phyloP scores from a whole-genome alignment of 2,113 vertebrate genomes.

The Equus przewalskii region DNA sequence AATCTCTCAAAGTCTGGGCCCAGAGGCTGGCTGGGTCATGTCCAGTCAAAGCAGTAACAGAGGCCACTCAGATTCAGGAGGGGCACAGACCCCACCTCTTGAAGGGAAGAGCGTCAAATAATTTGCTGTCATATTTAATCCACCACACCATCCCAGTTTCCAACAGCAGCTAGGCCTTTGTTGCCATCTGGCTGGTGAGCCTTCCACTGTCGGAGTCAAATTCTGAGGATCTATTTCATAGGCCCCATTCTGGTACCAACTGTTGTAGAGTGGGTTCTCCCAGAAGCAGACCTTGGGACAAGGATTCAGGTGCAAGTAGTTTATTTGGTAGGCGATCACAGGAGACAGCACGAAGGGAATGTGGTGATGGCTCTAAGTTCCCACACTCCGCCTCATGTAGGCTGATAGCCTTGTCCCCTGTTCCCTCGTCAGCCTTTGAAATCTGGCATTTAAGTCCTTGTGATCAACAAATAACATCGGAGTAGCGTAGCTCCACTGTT shows the following conservation, averaged over 20 bases:
- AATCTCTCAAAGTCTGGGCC: not conserved
- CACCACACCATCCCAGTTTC: not conserved
- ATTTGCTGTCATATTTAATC: not conserved
- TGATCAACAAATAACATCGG: not conserved
- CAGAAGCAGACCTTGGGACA: not conserved
- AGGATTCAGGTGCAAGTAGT: not conserved
- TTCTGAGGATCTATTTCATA: not conserved
- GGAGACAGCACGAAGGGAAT: not conserved
- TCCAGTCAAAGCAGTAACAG: not conserved
- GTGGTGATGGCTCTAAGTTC: not conserved
- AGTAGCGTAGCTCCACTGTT: not conserved
- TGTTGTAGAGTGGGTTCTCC: not conserved
- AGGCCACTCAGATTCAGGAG: not conserved
- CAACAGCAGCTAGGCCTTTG: no score
- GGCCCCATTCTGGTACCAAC: not conserved
- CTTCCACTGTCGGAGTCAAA: not conserved
- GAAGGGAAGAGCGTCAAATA: not conserved
- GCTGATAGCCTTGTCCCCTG: not conserved
- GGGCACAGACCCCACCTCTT: not conserved
- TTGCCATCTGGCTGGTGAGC: not conserved
- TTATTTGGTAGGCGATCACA: not conserved
- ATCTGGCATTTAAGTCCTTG: not conserved
- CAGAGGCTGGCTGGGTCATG: not conserved
- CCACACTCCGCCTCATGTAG: not conserved
- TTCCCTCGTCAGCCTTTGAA: not conserved